Evolutionary conservation across 2,888 invertebrate genomes (phyloP).

Genomic region (Trichogramma evanescens): DNA sequence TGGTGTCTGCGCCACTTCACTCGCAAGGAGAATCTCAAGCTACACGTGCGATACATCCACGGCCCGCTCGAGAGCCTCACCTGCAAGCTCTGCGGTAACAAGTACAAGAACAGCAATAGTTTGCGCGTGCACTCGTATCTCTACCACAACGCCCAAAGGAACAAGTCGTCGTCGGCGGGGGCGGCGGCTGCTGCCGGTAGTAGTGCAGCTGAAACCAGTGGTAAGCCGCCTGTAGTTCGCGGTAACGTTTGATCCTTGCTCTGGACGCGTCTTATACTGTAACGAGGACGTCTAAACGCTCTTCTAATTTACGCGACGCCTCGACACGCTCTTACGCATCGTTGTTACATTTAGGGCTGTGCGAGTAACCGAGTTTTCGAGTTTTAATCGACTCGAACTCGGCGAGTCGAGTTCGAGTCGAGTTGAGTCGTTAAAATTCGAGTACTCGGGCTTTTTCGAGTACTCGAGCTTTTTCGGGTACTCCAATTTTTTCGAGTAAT

Average conservation of each 20-base stretch:
- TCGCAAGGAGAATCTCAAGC: conserved; percentile 56
- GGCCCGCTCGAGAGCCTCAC: conserved; percentile 61
- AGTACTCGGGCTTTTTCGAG: too few species aligned
- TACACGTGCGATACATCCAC: conserved; percentile 67
- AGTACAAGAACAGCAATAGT: conserved; percentile 45
- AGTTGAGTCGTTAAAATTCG: too few species aligned
- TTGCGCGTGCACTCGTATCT: conserved; percentile 45
- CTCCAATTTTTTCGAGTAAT: too few species aligned
- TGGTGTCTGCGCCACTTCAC: conserved; percentile 45
- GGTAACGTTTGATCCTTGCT: conserved; percentile 19
- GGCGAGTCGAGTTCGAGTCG: too few species aligned
- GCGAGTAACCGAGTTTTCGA: too few species aligned
- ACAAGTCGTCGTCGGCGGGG: conserved; percentile 25
- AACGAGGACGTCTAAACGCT: too few species aligned
- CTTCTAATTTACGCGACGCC: too few species aligned
- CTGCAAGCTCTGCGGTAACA: conserved; percentile 64
- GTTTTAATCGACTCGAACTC: too few species aligned
- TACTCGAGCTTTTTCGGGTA: too few species aligned
- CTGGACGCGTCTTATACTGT: too few species aligned
- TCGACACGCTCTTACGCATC: too few species aligned
- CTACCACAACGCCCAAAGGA: conserved; percentile 43
- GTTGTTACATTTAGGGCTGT: too few species aligned
- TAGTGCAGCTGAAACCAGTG: not conserved
- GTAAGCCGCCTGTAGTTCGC: conserved; percentile 14
- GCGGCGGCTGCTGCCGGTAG: not conserved